A percentile compares a stretch with the other conserved stretches of the same genome.
phyloP scores from a whole-genome alignment of 2,888 invertebrate species.

The Achlya flavicornis region DNA sequence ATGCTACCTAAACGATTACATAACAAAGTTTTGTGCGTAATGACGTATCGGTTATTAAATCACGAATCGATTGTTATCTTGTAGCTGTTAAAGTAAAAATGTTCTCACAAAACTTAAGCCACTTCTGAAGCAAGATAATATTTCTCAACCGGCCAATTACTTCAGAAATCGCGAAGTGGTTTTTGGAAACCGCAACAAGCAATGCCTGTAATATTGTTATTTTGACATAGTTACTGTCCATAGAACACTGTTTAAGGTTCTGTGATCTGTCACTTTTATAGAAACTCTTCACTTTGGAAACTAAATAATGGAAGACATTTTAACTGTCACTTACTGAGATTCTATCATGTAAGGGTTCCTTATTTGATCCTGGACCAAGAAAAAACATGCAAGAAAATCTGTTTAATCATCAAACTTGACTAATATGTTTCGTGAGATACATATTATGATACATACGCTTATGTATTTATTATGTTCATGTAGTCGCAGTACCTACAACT shows the following conservation, averaged over 20 bases:
- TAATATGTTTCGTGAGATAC: too few species aligned
- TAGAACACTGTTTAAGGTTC: not conserved
- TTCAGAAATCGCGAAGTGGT: conserved; percentile 14
- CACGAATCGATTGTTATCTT: conserved; percentile 12
- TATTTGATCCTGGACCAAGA: too few species aligned
- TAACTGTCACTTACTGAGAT: too few species aligned
- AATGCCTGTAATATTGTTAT: conserved; percentile 7
- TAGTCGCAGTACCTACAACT: too few species aligned
- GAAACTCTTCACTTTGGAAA: not conserved
- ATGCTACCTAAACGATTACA: conserved; percentile 11
- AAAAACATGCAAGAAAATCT: too few species aligned
- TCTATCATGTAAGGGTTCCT: too few species aligned
- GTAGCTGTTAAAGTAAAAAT: conserved; percentile 13
- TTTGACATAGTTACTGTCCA: conserved; percentile 7
- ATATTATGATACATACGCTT: too few species aligned
- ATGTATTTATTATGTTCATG: too few species aligned
- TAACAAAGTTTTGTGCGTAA: conserved; percentile 6
- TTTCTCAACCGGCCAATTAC: conserved; percentile 24
- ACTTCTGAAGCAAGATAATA: conserved; percentile 17
- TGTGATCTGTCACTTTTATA: not conserved
- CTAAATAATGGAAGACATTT: not conserved
- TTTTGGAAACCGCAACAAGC: conserved; percentile 18
- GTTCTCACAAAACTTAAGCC: conserved; percentile 18
- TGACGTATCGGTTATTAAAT: conserved; percentile 14
- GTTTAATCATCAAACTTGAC: too few species aligned